Evolutionary conservation across 2,113 vertebrate genomes (phyloP), one percentile per base, ranked within the genome.

Genomic region (Carollia perspicillata): DNA sequence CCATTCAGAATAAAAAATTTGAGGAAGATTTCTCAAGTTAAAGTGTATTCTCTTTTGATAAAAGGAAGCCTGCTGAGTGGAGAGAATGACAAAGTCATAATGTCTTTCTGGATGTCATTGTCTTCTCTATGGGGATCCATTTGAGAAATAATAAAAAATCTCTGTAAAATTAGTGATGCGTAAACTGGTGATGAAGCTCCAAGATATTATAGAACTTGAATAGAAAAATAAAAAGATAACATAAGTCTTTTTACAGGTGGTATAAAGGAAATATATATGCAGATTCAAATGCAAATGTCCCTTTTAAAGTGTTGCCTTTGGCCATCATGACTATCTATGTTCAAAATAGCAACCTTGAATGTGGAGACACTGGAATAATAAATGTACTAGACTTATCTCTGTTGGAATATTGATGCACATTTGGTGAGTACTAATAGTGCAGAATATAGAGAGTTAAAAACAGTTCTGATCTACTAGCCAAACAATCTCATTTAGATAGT

Each of bases 401-500:
- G 53, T 71, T 93, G 79, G n/a, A 75, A 71, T 71, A 83, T 3
- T 17, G 33, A 60, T 90, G 63, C 55, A 77, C 42, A 87, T 84
- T 89, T 80, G 26, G 33, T 69, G 51, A 84, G 75, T 81, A 17
- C n/a, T 51, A 74, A 68, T 20, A 92, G 51, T 84, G 40, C 13
- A 78, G 71, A 95, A 79, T 74, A 75, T 14, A 37, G n/a, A 37
- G n/a, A 89, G 85, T 95, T 95, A 83, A 86, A 94, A 85, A 3
- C 51, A 85, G 63, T 79, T 93, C 89, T 95, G 86, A 26, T 89
- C 83, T 72, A 10, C 26, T 68, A 60, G 84, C 66, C 0, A 8
- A 66, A 30, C 33, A 92, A 1, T 69, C 44, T 66, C 37, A 77
- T 74, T 47, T 42, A 77, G 44, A 47, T 66, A 79, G 55, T 84